Evolutionary conservation across 2,888 invertebrate species (phyloP), one percentile per base, ranked within the genome.

Genomic region (Amblyteles armatorius): DNA sequence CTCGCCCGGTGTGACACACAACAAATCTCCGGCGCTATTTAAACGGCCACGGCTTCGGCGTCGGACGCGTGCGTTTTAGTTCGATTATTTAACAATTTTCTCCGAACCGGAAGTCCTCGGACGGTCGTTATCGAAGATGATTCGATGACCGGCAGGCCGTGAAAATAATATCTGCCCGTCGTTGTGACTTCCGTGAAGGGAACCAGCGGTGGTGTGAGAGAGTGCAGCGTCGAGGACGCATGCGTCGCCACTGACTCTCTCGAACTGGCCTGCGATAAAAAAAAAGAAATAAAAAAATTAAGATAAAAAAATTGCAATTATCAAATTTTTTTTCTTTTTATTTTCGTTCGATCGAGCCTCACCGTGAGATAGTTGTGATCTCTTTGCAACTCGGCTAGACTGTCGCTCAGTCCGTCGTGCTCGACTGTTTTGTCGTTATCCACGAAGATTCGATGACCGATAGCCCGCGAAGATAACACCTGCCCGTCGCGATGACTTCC

Each of bases 181-280:
- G 97, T 96, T n/a, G 98, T 96, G 67, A 99, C 95, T 94, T 99
- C 99, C 0, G 97, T 96, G 94, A 97, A 99, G 73, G 98, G 92
- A 0, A 99, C 95, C 84, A 96, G 95, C 26, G 96, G 96, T 6
- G 98, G 96, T 81, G 97, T 96, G 82, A 95, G 95, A 67, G 96
- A 95, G 82, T 97, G 96, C 69, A 99, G 94, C 40, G 96, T 96
- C 69, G 97, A 97, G 52, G 97, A 97, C 0, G 99, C 99, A 94
- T 99, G 99, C 89, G 99, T 96, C 84, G 95, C 94, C 11, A 98
- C 98, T 60, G 95, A 95, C 94, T 96, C 96, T 88, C 96, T 94
- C 78, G 95, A 95, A 69, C 95, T 94, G 85, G 96, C 89, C 96
- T 96, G 92, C 26, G 94, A 93, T 76, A 48, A 55, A 52, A 50